Base-by-base conservation (phyloP, 2,797 vertebrate species). In the Sardinella longiceps region DNA sequence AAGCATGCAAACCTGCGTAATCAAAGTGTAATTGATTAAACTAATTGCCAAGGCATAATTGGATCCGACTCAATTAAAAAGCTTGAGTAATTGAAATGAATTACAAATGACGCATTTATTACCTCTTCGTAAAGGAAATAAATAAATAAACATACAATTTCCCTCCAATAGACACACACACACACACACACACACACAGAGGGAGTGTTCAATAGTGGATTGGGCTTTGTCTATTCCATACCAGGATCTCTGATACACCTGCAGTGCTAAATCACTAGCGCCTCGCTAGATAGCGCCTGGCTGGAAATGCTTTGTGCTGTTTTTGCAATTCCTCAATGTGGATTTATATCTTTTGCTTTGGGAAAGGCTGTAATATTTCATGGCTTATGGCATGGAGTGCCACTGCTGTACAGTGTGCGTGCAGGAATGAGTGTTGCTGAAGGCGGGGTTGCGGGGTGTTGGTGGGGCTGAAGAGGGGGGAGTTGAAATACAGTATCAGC, bases 331-430 rank as follows among this genome's bases (percentile, higher is more conserved):
- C 94, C 93, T 95, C 94, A 94, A 95, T 94, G 92, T 92, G 94
- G 94, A 96, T 96, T 95, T 95, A 96, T 95, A 95, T 95, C 93
- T 95, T 95, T 95, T 95, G 95, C 95, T 95, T 95, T 93, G 91
- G 93, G 92, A 96, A 95, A 96, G 95, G 95, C 95, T 95, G 95
- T 95, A 95, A 95, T 96, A 96, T 96, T 95, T 96, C 95, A 96
- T 90, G 37, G 90, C 86, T 82, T 87, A 74, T 85, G 89, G 91
- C 85, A 89, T 90, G 91, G 91, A 88, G 92, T 82, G 66, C 88
- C 90, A 86, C 89, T 87, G 90, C 90, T 89, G 87, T 83, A 83
- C 83, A 92, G 91, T 89, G 92, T 92, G 93, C 91, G 91, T 87
- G 85, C 87, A 90, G 92, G 91, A 90, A 91, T 90, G 87, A 89